Conservation (phyloP, 35 echinoderm and acorn worm species). For the Strongylocentrotus purpuratus region DNA sequence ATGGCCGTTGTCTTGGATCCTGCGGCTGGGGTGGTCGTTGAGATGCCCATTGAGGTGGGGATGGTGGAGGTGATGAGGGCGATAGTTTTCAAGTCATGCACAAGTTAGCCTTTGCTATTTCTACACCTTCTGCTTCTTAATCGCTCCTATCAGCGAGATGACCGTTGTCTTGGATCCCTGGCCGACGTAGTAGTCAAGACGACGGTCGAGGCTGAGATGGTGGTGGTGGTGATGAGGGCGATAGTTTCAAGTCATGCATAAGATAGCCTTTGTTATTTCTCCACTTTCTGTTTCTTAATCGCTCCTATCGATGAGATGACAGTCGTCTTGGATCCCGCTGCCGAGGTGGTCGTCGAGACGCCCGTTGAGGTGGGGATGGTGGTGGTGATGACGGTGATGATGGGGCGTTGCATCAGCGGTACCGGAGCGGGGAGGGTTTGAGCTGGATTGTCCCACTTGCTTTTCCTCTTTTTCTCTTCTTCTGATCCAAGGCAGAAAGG, state of each 20-base stretch:
- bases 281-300: constrained; percentile 87
- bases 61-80: too few relatives aligned
- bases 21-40: constrained; percentile 57
- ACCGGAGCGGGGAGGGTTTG: constrained; percentile 20
- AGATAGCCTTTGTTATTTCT: constrained; percentile 54
- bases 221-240: neutral
- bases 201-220: constrained; percentile 52
- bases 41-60: constrained; percentile 51
- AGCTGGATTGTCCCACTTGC: constrained; percentile 79
- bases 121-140: too few relatives aligned
- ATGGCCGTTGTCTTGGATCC: constrained; percentile 84
- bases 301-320: constrained; percentile 89
- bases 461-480: constrained; percentile 82
- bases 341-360: constrained; percentile 60
- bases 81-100: too few relatives aligned
- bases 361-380: constrained; percentile 63
- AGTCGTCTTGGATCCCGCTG: constrained; percentile 72
- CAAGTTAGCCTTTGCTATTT: too few relatives aligned
- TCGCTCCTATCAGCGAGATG: too few relatives aligned
- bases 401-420: constrained; percentile 51
- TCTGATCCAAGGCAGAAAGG: constrained; percentile 40
- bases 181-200: constrained; percentile 60
- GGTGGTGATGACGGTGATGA: constrained; percentile 54
- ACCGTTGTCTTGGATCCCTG: too few relatives aligned
- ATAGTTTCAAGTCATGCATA: neutral